A percentile compares a stretch with the other conserved stretches of the same genome.
Evolutionary conservation across 2,797 vertebrate species (phyloP).

Genomic region (Myotis daubentonii): DNA sequence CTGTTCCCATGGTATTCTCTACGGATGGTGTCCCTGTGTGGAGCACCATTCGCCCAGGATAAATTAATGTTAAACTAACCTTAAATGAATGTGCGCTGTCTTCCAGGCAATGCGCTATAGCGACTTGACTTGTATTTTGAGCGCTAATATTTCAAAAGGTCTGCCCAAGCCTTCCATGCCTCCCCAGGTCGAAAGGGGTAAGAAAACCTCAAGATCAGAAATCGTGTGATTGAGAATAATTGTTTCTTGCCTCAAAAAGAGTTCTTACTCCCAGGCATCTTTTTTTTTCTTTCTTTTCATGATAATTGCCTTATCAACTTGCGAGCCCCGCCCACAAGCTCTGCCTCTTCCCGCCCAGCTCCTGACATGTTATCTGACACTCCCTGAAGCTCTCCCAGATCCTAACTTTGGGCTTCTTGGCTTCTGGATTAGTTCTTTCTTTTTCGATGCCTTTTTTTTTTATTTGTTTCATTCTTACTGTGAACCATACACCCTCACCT

Average conservation of each 20-base stretch:
- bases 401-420: not conserved
- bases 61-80: not conserved
- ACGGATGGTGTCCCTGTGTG: not conserved
- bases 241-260: conserved; percentile 20
- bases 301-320: conserved; percentile 21
- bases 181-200: not conserved
- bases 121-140: conserved; percentile 3
- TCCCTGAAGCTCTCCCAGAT: not conserved
- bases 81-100: not conserved
- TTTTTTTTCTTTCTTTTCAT: conserved; percentile 49
- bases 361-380: conserved; percentile 11
- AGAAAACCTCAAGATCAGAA: conserved; percentile 50
- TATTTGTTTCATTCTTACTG: not conserved
- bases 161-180: not conserved
- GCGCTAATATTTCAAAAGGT: not conserved
- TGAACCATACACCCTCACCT: not conserved
- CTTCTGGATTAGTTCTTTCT: not conserved
- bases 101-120: not conserved
- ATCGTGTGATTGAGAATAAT: conserved; percentile 34
- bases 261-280: not conserved
- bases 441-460: not conserved
- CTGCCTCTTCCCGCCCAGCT: not conserved
- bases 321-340: not conserved
- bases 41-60: not conserved
- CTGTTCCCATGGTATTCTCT: not conserved